Base-by-base conservation (phyloP, 2,888 invertebrate species). In the Cordylochernes scorpioides region DNA sequence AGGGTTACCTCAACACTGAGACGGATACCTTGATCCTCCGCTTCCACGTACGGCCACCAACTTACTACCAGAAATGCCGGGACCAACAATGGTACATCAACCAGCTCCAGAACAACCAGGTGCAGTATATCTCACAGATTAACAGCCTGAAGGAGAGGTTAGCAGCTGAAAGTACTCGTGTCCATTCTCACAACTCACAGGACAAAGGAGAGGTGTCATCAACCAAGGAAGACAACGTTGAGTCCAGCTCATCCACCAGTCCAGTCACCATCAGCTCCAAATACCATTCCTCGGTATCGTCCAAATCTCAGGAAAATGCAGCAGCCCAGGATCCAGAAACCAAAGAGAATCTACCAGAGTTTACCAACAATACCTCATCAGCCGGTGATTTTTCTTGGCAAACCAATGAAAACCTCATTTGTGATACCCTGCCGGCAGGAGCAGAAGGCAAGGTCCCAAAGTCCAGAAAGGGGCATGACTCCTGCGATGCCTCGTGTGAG, bases 71-170 rank as follows among this genome's bases (percentile, higher is more conserved):
- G 53, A 71, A 78, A 31, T 80, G 80, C 50, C 65, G 82, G 38
- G 86, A 86, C 55, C 80, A 80, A 49, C 75, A 80, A 51, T 78
- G 77, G 75, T 77, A 74, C 51, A 80, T 82, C 41, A 69, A 68
- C 49, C 78, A 80, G 51, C 57, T 84, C 35, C 64, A 75, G 42
- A 65, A 68, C 8, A 63, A 71, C 44, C 77, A 78, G 52, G 67
- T 68, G 46, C 74, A 77, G 47, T 69, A 74, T 45, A 59, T 70
- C 16, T 61, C 68, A 28, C 77, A 78, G 52, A 70, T 78, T 32
- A 73, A 71, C 53, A 73, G 74, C 56, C 61, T 78, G 34, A 77
- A 77, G 56, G 74, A 77, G 46, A 51, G 49, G 38, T 24, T 41
- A 29, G 41, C 43, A n/a, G n/a, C n/a, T n/a, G n/a, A n/a, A n/a